phyloP scores from a whole-genome alignment of 2,888 invertebrate species.

The Mylabris sibirica region DNA sequence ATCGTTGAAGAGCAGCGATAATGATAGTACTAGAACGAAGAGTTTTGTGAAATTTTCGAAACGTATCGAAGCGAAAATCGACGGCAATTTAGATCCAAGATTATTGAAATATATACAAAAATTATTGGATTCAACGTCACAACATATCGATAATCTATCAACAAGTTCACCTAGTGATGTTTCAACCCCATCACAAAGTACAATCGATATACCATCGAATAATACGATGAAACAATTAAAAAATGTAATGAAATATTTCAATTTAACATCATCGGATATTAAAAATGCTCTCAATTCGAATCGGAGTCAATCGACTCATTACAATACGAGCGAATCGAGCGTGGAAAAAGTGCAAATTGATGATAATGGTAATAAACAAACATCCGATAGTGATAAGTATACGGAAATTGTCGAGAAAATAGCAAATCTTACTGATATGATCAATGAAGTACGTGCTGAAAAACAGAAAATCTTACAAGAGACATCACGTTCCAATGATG shows the following conservation, averaged over 20 bases:
- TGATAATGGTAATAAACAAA: background rate
- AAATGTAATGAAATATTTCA: conserved; percentile 44
- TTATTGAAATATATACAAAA: conserved; percentile 62
- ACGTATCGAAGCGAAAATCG: background rate
- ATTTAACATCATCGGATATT: conserved; percentile 44
- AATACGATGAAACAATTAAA: conserved; percentile 39
- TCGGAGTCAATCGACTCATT: background rate
- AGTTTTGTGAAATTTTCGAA: background rate
- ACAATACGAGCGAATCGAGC: background rate
- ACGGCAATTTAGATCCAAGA: conserved; percentile 50
- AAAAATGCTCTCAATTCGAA: conserved; percentile 31
- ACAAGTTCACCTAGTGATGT: conserved; percentile 62
- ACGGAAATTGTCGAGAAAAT: conserved; percentile 67
- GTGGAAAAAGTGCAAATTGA: background rate
- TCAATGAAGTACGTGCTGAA: conserved; percentile 68
- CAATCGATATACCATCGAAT: conserved; percentile 61
- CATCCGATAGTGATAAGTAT: conserved; percentile 50
- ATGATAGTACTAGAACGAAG: background rate
- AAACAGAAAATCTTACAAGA: conserved; percentile 61
- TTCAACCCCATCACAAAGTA: conserved; percentile 62
- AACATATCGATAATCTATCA: conserved; percentile 61
- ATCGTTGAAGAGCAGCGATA: background rate
- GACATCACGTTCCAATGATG: no score
- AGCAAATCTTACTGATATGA: conserved; percentile 65
- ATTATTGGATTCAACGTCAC: conserved; percentile 64